phyloP scores from a whole-genome alignment of 2,113 vertebrate species.

The Indri indri region DNA sequence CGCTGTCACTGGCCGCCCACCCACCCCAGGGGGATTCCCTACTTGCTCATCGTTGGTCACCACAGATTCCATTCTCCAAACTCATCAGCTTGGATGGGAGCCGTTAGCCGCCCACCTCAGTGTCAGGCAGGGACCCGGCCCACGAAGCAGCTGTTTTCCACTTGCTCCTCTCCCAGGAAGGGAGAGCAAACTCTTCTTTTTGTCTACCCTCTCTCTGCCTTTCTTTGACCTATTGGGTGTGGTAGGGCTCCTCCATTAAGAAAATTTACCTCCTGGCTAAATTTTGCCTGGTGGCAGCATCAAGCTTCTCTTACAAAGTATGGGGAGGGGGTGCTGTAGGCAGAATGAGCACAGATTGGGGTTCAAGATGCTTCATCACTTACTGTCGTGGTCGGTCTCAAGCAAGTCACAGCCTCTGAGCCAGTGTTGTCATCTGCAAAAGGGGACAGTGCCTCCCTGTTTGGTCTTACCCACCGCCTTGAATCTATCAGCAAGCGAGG shows the following conservation, averaged over 20 bases:
- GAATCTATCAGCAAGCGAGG: too few species aligned
- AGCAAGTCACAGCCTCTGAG: not conserved
- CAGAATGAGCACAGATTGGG: not conserved
- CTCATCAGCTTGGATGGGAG: conserved; percentile 46
- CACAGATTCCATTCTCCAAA: not conserved
- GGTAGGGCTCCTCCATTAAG: not conserved
- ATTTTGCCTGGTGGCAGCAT: too few species aligned
- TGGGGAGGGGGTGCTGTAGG: not conserved
- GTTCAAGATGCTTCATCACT: not conserved
- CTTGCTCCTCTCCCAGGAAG: conserved; percentile 63
- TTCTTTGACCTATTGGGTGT: conserved; percentile 25
- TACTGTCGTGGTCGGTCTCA: not conserved
- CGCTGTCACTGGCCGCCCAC: not conserved
- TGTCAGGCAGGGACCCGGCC: conserved; percentile 41
- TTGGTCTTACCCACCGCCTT: not conserved
- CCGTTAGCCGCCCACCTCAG: not conserved
- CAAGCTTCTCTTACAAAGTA: not conserved
- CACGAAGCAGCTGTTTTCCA: conserved; percentile 67
- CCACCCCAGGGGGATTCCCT: not conserved
- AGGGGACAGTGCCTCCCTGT: not conserved
- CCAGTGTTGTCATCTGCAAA: not conserved
- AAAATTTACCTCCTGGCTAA: not conserved
- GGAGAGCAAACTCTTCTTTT: conserved; percentile 4
- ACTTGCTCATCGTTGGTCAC: conserved; percentile 62
- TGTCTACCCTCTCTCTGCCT: conserved; percentile 35